Conservation (phyloP, 2,797 vertebrate species). For the Apodemus agrarius region DNA sequence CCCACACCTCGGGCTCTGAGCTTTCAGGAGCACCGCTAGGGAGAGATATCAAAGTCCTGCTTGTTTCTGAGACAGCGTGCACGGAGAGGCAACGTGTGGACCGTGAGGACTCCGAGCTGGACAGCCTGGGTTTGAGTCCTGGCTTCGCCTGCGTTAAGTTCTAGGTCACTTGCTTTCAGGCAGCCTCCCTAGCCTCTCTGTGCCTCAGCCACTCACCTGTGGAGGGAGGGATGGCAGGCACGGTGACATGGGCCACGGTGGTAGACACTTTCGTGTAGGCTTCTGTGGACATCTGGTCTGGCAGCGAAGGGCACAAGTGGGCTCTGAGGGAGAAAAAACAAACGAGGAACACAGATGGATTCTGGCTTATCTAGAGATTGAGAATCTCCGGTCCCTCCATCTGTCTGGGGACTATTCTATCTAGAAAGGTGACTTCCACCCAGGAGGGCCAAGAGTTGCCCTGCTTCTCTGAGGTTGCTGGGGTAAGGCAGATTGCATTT, state of each 20-base stretch:
- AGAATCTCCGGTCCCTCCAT: fast-evolving
- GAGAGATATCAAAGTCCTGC: neutral
- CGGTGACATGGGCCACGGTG: fast-evolving
- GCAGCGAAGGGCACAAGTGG: neutral
- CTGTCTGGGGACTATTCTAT: too few species aligned
- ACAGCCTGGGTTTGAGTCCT: neutral
- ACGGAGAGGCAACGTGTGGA: neutral
- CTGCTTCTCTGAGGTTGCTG: neutral
- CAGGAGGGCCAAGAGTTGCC: neutral
- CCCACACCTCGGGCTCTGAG: neutral
- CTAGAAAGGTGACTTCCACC: neutral
- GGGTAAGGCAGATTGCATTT: neutral
- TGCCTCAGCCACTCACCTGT: neutral
- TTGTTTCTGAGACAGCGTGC: neutral
- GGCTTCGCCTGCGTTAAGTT: neutral
- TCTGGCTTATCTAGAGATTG: neutral
- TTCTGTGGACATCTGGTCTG: neutral
- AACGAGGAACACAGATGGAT: fast-evolving
- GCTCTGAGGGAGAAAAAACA: neutral
- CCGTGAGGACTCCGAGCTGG: neutral
- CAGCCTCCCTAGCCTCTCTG: slow-evolving; percentile 10
- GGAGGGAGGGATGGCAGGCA: too few species aligned
- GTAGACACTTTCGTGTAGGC: neutral
- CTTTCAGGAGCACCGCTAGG: neutral
- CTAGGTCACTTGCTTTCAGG: neutral